Percentiles rank a stretch among this genome's conserved stretches.
phyloP scores from a whole-genome alignment of 2,888 invertebrate species.

The Archips crataeganus region DNA sequence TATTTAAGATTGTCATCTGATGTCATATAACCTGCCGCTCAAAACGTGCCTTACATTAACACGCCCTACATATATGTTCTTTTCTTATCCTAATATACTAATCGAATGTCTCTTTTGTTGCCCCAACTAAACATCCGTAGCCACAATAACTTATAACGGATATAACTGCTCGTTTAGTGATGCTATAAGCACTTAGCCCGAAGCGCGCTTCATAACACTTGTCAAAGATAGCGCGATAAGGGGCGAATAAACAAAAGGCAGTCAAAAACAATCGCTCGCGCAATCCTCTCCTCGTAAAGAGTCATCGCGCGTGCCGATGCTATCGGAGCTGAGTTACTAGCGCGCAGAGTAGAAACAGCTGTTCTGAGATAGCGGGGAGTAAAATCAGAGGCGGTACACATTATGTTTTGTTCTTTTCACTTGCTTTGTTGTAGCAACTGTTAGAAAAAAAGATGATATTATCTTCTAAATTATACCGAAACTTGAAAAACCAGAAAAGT shows the following conservation, averaged over 20 bases:
- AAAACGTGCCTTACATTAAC: background rate
- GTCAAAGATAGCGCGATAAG: conserved; percentile 30
- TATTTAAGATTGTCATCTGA: no score
- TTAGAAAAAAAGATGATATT: background rate
- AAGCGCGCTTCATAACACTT: conserved; percentile 30
- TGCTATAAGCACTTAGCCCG: conserved; percentile 25
- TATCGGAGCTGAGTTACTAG: conserved; percentile 65
- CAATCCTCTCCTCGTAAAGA: conserved; percentile 63
- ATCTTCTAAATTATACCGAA: no score
- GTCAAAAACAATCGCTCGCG: conserved; percentile 56
- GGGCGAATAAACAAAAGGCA: conserved; percentile 45
- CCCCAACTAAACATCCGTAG: background rate
- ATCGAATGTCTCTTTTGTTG: background rate
- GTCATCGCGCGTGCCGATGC: conserved; percentile 75
- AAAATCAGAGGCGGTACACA: background rate
- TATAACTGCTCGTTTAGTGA: conserved; percentile 7
- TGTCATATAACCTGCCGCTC: background rate
- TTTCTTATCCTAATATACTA: background rate
- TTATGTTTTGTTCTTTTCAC: background rate
- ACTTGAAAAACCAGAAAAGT: no score
- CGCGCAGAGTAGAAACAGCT: conserved; percentile 24
- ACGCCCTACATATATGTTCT: background rate
- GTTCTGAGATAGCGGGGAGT: conserved; percentile 10
- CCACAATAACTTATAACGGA: background rate
- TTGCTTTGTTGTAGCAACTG: background rate